Evolutionary conservation across 2,113 vertebrate genomes (phyloP).

Genomic region (Empidonax traillii): DNA sequence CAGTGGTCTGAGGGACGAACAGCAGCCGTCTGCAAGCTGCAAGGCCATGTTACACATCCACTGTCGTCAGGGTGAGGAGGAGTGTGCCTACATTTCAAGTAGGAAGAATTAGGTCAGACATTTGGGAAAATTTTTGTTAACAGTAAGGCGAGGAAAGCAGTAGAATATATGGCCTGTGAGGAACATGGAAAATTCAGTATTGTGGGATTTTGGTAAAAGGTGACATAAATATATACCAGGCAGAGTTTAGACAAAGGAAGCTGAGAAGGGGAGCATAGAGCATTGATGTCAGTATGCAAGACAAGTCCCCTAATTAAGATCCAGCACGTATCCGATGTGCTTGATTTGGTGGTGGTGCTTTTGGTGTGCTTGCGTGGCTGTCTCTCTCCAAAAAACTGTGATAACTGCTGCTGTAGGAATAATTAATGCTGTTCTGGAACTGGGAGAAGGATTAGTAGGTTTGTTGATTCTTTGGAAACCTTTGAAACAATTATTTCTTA

Average conservation of each 20-base stretch:
- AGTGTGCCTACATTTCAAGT: neutral
- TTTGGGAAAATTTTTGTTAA: neutral
- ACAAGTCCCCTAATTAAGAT: neutral
- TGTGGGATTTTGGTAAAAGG: neutral
- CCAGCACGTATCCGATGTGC: rapidly evolving
- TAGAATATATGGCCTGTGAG: neutral
- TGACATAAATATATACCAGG: neutral
- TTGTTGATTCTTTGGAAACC: neutral
- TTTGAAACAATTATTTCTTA: neutral
- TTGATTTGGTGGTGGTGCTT: neutral
- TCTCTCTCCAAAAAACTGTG: neutral
- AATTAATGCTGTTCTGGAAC: neutral
- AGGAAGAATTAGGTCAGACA: neutral
- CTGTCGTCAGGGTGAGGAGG: neutral
- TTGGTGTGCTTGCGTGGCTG: neutral
- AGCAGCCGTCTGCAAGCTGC: neutral
- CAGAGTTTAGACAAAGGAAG: neutral
- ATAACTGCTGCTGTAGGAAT: neutral
- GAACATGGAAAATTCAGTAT: neutral
- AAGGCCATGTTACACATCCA: neutral
- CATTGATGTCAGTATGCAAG: neutral
- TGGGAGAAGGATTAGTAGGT: neutral
- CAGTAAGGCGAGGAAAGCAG: neutral
- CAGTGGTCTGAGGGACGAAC: neutral
- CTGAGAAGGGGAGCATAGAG: neutral